Base-by-base conservation (phyloP, 2,797 vertebrate genomes). In the Distichodus sexfasciatus region DNA sequence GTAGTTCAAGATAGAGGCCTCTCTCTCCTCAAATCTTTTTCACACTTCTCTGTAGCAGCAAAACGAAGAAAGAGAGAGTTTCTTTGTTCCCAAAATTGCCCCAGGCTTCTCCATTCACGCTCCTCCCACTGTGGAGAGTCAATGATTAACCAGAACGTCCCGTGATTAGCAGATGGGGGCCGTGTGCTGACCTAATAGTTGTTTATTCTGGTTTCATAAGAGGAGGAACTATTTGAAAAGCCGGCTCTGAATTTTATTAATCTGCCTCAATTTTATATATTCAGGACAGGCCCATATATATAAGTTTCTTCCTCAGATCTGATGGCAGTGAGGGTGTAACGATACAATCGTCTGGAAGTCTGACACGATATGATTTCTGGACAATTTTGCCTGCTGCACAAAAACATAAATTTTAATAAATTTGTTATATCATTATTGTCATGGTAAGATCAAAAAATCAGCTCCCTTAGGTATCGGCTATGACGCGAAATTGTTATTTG, bases 91-190 rank as follows among this genome's bases (percentile, higher is more conserved):
- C 53, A 28, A 58, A 53, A 33, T 64, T 38, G 50, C 69, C 44
- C n/a, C 33, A 14, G 40, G 48, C 35, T 41, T 15, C 21, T 44
- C 35, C n/a, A 10, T 10, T n/a, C 21, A 28, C 21, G 2, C 38
- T 48, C 47, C 63, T 23, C 19, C 68, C 50, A 14, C 41, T 44
- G 14, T 50, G 67, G 6, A 0, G 10, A 67, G 64, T 71, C 57
- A 71, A 67, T 76, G 46, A 76, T 71, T 57, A 71, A 41, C 47
- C n/a, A 64, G 55, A 28, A n/a, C 36, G 36, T 48, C 73, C 50
- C 28, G 0, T 71, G 74, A 72, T 63, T 50, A 63, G 57, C 53
- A 40, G 69, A 15, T 23, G 14, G 38, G 33, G 46, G 26, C 28
- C 36, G 41, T 57, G 6, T 67, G 2, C 26, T 59, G 40, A 28